Conservation (phyloP, 1,140 invertebrate species). For the Drosophila nannoptera region DNA sequence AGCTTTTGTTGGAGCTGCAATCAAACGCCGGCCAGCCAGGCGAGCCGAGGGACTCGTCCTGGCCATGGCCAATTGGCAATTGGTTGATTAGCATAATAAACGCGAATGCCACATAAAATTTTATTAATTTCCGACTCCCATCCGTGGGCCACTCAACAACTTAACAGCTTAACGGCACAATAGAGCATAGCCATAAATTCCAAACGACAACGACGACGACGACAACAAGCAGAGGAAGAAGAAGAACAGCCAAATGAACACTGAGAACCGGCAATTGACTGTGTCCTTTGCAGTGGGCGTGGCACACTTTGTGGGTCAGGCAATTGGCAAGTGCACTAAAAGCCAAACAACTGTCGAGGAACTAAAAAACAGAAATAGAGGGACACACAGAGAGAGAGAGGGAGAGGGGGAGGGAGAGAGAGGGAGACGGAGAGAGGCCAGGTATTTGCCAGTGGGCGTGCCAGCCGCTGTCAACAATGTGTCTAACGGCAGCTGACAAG, state of each 20-base stretch:
- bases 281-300: not conserved
- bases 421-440: not conserved
- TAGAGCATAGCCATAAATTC: slow-evolving; percentile 59
- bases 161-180: slow-evolving; percentile 69
- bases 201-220: slow-evolving; percentile 16
- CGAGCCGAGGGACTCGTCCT: not conserved
- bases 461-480: slow-evolving; percentile 68
- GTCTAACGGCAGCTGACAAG: slow-evolving; percentile 72
- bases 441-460: slow-evolving; percentile 49
- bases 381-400: not conserved
- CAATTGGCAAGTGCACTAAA: slow-evolving; percentile 72
- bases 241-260: slow-evolving; percentile 42
- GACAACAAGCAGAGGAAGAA: slow-evolving; percentile 9
- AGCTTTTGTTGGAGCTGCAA: slow-evolving; percentile 65
- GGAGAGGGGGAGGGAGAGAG: not conserved
- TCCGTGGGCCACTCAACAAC: slow-evolving; percentile 54
- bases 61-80: slow-evolving; percentile 13
- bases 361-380: slow-evolving; percentile 6
- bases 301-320: slow-evolving; percentile 61
- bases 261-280: slow-evolving; percentile 53
- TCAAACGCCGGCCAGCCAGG: slow-evolving; percentile 21
- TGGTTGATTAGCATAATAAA: slow-evolving; percentile 69
- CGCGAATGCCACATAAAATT: slow-evolving; percentile 63
- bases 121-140: slow-evolving; percentile 57
- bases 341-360: slow-evolving; percentile 58